Base-by-base conservation (phyloP, 2,113 vertebrate genomes). In the Phylloscopus trochilus region DNA sequence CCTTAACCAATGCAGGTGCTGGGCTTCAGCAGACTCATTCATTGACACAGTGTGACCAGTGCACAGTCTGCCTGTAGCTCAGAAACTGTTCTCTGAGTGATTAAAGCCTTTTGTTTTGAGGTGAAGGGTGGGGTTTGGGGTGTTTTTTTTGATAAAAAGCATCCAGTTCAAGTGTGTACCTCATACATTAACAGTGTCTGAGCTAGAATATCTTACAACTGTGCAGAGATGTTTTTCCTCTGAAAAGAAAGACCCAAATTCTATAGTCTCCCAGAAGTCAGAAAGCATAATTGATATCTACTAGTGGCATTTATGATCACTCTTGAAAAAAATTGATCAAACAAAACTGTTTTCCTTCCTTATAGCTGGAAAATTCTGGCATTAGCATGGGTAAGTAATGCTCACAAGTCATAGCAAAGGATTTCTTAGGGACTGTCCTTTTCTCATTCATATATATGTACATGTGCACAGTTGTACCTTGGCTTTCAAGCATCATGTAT, bases 141-240 rank as follows among this genome's bases (percentile, higher is more conserved):
- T 4, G 10, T 0, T 0, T 0, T 20, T 66, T 51, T 81, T 46
- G 13, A 22, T 84, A 49, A 64, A 9, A 52, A 64, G 4, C 26
- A 60, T 52, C 30, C 19, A 41, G 28, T 64, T 82, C 37, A 56
- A 75, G 7, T 9, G 22, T 49, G 19, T 41, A 39, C 24, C 41
- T 91, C 66, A 20, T 44, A 12, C 23, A 23, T 35, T 74, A 75
- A 17, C 33, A 46, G 22, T 24, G 11, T 66, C 55, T 55, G n/a
- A 78, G 20, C 16, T 83, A 69, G 77, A 80, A 55, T 74, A 60
- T 19, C 27, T 78, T 84, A 64, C 37, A 30, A 46, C 13, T 60
- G 4, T 56, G 8, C 28, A 68, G 58, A 1, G 3, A n/a, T 41
- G 23, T 43, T 55, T 13, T 3, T 15, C 19, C 7, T 4, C 12